phyloP scores from a whole-genome alignment of 2,113 vertebrate species.

The Elgaria multicarinata region DNA sequence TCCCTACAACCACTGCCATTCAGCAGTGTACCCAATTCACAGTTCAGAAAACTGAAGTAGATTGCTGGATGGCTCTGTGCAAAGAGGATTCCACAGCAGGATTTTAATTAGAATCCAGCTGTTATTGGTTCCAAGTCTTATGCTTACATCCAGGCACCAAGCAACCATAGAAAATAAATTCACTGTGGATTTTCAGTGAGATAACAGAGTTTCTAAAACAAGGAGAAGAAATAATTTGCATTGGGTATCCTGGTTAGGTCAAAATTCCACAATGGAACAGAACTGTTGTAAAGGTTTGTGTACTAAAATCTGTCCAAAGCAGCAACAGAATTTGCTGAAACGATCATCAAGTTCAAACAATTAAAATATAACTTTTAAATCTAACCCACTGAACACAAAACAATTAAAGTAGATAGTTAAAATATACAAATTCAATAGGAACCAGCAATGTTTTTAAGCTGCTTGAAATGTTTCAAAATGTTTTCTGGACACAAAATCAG shows the following conservation, averaged over 20 bases:
- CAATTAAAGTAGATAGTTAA: constrained; percentile 13
- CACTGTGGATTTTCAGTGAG: constrained; percentile 14
- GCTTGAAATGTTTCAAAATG: constrained; percentile 27
- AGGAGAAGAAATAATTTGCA: constrained; percentile 6
- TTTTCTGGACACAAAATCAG: background rate
- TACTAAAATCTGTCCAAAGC: constrained; percentile 12
- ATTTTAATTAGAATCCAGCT: constrained; percentile 61
- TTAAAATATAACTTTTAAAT: constrained; percentile 28
- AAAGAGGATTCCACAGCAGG: constrained; percentile 55
- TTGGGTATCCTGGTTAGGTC: background rate
- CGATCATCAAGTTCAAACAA: background rate
- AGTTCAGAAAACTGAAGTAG: constrained; percentile 52
- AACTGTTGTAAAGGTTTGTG: constrained; percentile 28
- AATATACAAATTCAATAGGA: constrained; percentile 8
- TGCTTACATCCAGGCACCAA: constrained; percentile 46
- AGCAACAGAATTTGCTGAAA: constrained; percentile 34
- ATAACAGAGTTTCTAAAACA: constrained; percentile 49
- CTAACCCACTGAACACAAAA: constrained; percentile 45
- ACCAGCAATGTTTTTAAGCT: background rate
- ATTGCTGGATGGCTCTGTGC: constrained; percentile 57
- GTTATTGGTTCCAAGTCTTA: constrained; percentile 55
- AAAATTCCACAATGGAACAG: constrained; percentile 15
- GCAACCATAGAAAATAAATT: constrained; percentile 33
- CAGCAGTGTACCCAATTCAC: constrained; percentile 52
- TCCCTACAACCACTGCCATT: constrained; percentile 56